A percentile compares a stretch with the other conserved stretches of the same genome.
These are phyloP conservation scores for Lasaia peninsularis DNA, from an alignment of 1,140 invertebrate genomes.

Conservation along the genomic window DNA sequence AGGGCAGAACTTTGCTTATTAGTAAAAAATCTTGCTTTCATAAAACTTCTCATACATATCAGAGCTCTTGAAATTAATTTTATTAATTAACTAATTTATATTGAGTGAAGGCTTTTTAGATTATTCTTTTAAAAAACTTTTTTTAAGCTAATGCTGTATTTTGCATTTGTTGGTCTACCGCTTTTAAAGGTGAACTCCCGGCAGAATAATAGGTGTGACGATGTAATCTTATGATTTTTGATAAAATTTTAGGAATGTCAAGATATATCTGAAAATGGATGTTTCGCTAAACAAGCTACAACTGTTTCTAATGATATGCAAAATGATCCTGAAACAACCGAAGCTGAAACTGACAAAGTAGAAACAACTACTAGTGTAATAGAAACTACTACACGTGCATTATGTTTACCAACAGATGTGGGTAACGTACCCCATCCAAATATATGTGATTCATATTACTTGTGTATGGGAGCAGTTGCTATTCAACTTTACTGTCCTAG, in stretches of 20 bases:
- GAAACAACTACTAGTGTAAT: constrained; percentile 13
- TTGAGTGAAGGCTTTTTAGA: no score
- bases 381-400: constrained; percentile 11
- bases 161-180: no score
- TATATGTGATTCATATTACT: constrained; percentile 31
- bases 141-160: no score
- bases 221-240: not conserved
- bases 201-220: no score
- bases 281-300: constrained; percentile 21
- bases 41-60: no score
- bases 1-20: no score
- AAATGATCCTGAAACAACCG: not conserved
- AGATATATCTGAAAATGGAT: constrained; percentile 30
- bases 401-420: constrained; percentile 29
- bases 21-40: no score
- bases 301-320: not conserved
- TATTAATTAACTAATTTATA: no score
- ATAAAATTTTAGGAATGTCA: constrained; percentile 22
- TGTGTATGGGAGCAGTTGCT: constrained; percentile 28
- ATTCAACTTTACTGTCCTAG: constrained; percentile 29
- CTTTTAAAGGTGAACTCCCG: no score
- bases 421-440: constrained; percentile 36
- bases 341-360: not conserved
- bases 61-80: no score
- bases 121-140: no score